Evolutionary conservation across 2,113 vertebrate genomes (phyloP), one percentile per base, ranked within the genome.

Genomic region (Ammodytes marinus): DNA sequence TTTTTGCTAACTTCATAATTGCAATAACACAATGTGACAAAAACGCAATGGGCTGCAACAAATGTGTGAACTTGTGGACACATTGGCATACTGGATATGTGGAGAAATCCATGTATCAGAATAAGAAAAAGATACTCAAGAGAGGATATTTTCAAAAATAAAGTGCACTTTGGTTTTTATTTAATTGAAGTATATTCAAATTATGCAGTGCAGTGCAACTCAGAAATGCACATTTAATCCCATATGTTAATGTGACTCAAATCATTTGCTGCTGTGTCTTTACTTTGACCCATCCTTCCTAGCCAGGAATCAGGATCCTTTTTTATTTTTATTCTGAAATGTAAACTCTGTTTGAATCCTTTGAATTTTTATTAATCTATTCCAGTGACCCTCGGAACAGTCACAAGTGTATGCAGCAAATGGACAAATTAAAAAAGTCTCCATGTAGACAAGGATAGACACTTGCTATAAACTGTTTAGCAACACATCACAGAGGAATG

Each of bases 391-490:
- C 0, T 43, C 47, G 49, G n/a, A 72, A 35, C 9, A 73, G 40
- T 27, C 12, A 27, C 8, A 45, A 12, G 65, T 63, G 39, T 45
- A 58, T 13, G 2, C 13, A 46, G 5, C 12, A 46, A 75, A 45
- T 57, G 49, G 17, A 14, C 7, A 19, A 35, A 68, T 69, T 72
- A 57, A 64, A 61, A 68, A 63, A 42, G 15, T 1, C 55, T 13
- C 0, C 55, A 49, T 61, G 61, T 61, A 49, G 69, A 57, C 3
- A 17, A 58, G 46, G 66, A 70, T 67, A 7, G 8, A 58, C 60
- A 27, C n/a, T n/a, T 19, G 50, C 68, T 72, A 61, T 55, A 54
- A 54, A 61, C 55, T 42, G 45, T 72, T 78, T 78, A 73, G 54
- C 1, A 4, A 54, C 69, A 77, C 60, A 61, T 43, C n/a, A 42